Conservation (phyloP, 2,113 vertebrate genomes). For the Protomyctophum bolini region DNA sequence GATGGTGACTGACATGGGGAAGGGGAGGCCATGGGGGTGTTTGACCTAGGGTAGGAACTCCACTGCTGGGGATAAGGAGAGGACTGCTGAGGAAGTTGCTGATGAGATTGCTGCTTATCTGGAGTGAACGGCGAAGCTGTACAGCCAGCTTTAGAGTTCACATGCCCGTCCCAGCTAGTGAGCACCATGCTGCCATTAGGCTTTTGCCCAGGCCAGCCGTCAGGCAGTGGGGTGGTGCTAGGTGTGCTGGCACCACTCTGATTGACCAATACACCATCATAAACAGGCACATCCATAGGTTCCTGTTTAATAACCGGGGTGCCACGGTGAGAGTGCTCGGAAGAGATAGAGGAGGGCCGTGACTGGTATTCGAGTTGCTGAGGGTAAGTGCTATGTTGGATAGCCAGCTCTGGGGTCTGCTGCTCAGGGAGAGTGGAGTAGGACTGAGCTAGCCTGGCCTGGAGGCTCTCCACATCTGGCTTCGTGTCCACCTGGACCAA, state of each 20-base stretch:
- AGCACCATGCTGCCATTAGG: conserved; percentile 70
- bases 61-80: conserved; percentile 73
- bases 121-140: conserved; percentile 71
- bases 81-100: conserved; percentile 68
- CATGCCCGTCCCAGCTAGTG: conserved; percentile 69
- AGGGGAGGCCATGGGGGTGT: conserved; percentile 63
- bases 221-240: conserved; percentile 58
- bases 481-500: conserved; percentile 84
- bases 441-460: conserved; percentile 82
- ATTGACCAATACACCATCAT: conserved; percentile 68
- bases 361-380: conserved; percentile 69
- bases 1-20: conserved; percentile 63
- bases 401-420: conserved; percentile 47
- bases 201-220: conserved; percentile 83
- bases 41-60: conserved; percentile 63
- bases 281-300: conserved; percentile 81
- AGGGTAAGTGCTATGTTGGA: conserved; percentile 62
- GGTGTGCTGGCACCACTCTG: conserved; percentile 57
- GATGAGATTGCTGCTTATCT: conserved; percentile 76
- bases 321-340: conserved; percentile 71
- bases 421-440: conserved; percentile 80
- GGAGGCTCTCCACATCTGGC: conserved; percentile 84
- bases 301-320: conserved; percentile 91
- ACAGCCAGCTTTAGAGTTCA: conserved; percentile 55
- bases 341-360: conserved; percentile 72